Base-by-base conservation (phyloP, 2,113 vertebrate genomes). In the Hirundichthys speculiger region DNA sequence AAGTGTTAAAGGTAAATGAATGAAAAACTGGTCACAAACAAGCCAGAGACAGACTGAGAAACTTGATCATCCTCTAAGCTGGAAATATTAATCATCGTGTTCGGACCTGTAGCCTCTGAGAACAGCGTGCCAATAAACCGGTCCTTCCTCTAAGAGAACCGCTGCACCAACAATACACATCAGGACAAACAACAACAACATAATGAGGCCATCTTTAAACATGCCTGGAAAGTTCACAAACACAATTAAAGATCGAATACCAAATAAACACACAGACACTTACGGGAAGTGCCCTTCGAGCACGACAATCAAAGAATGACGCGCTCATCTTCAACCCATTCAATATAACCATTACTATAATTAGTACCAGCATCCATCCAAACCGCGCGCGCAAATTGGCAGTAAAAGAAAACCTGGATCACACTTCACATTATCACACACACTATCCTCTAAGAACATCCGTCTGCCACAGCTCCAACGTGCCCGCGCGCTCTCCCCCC, bases 71-170 rank as follows among this genome's bases (percentile, higher is more conserved):
- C 38, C 63, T 30, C 42, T 25, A 66, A 61, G 27, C 54, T 74
- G 77, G 57, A 80, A 60, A 74, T 73, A 83, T 79, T 87, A 82
- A 87, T 86, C 50, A 64, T 86, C 86, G 47, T 88, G 88, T 89
- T 88, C 65, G 83, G 82, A 88, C 84, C 84, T 88, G 87, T 83
- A 88, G 80, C 79, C 85, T 66, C 25, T 40, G 69, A 77, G 48
- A 41, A 38, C 75, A 89, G 45, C 77, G 75, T 73, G 85, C 79
- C 81, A 71, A n/a, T 38, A 83, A 87, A 87, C 87, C 87, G 81
- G 87, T 87, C 87, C 68, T 60, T 83, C 85, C 73, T 84, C 85
- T 81, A 6, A 40, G 46, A 42, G 3, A 46, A 48, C 53, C 18
- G 41, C 75, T 34, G 41, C 64, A 73, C 54, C 48, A 51, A 52